A percentile compares a stretch with the other conserved stretches of the same genome.
phyloP scores from a whole-genome alignment of 1,140 invertebrate genomes.

The Paraescarpia echinospica region DNA sequence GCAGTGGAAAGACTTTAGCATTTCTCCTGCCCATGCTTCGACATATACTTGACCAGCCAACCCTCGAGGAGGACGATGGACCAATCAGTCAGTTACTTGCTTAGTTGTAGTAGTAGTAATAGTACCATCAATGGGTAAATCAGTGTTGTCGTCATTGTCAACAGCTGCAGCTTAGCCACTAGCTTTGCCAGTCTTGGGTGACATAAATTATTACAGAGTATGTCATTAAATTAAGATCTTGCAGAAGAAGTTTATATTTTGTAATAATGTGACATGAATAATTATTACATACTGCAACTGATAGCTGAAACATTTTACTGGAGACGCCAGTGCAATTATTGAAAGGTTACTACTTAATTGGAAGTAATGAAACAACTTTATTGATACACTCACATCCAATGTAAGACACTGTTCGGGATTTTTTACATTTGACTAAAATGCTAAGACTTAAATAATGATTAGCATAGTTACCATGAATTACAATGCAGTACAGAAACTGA shows the following conservation, averaged over 20 bases:
- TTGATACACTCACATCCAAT: too few species aligned
- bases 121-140: neutral
- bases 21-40: constrained; percentile 98
- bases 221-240: too few species aligned
- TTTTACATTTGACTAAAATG: too few species aligned
- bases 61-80: constrained; percentile 92
- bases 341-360: neutral
- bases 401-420: too few species aligned
- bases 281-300: neutral
- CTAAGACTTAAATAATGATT: too few species aligned
- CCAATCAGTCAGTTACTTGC: constrained; percentile 72
- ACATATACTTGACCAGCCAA: constrained; percentile 93
- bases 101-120: too few species aligned
- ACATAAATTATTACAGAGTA: neutral
- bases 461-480: too few species aligned
- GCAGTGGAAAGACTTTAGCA: constrained; percentile 97
- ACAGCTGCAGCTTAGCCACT: neutral
- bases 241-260: too few species aligned
- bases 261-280: neutral
- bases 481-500: too few species aligned
- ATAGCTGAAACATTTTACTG: neutral
- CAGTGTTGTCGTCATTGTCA: neutral
- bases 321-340: neutral
- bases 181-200: neutral
- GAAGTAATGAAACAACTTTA: neutral